Conservation (phyloP, 1,140 invertebrate species). For the Odontomachus brunneus region DNA sequence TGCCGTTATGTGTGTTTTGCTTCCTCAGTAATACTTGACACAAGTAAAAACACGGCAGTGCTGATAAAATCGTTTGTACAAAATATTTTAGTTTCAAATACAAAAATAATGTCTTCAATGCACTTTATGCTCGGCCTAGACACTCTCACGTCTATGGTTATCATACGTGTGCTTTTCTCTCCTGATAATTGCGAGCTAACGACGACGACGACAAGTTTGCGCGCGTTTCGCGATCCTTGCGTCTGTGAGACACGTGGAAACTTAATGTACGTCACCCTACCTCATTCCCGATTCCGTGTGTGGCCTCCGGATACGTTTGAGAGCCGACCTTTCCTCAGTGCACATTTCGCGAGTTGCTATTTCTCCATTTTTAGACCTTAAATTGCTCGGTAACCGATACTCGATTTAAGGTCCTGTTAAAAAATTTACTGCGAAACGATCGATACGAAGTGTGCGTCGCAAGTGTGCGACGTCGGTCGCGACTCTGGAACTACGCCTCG, state of each 20-base stretch:
- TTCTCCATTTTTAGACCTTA: not conserved
- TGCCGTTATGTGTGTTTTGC: no score
- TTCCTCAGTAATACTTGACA: no score
- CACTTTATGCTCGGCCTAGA: no score
- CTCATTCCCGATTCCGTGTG: conserved; percentile 4
- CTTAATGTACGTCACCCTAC: not conserved
- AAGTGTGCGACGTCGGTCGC: no score
- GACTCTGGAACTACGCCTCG: not conserved
- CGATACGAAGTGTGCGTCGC: not conserved
- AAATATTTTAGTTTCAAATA: no score
- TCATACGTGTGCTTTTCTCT: not conserved
- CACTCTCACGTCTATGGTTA: no score
- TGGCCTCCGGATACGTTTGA: not conserved
- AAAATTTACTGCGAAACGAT: not conserved
- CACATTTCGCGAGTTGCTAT: not conserved
- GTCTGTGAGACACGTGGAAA: not conserved
- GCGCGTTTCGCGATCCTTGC: not conserved
- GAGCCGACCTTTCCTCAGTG: not conserved
- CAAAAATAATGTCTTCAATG: no score
- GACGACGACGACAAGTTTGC: not conserved
- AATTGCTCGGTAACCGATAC: conserved; percentile 11
- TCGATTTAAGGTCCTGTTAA: not conserved
- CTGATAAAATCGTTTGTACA: no score
- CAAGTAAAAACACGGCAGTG: no score
- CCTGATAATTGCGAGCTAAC: not conserved